Conservation (phyloP, 2,113 vertebrate genomes). For the Xyliphius kryptos region DNA sequence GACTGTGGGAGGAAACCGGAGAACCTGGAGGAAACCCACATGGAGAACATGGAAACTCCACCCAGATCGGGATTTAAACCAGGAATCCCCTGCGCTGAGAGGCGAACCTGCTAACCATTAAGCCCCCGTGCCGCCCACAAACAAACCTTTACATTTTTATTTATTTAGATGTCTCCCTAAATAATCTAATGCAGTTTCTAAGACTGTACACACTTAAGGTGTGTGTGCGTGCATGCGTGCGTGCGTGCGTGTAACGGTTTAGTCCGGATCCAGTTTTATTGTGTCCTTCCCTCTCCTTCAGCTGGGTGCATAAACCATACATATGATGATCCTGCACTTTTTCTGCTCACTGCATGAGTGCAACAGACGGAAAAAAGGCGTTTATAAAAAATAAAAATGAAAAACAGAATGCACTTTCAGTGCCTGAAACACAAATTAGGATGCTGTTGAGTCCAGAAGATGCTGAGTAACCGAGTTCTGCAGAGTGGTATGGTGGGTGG, state of each 20-base stretch:
- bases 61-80: no score
- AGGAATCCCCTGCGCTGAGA: no score
- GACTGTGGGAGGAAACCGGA: no score
- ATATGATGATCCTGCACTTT: constrained; percentile 33
- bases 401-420: not conserved
- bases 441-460: not conserved
- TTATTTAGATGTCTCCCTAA: not conserved
- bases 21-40: no score
- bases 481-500: not conserved
- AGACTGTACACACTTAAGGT: constrained; percentile 1
- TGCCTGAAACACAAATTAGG: not conserved
- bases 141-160: no score
- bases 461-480: constrained; percentile 20
- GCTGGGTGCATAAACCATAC: constrained; percentile 10
- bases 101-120: no score
- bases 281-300: constrained; percentile 22
- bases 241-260: not conserved
- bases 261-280: no score
- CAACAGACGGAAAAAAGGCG: not conserved
- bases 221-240: not conserved
- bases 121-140: no score
- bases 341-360: not conserved
- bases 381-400: not conserved
- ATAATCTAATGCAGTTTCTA: not conserved
- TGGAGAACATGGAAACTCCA: no score